Evolutionary conservation across 2,888 invertebrate species (phyloP).

Genomic region (Beris chalybata): DNA sequence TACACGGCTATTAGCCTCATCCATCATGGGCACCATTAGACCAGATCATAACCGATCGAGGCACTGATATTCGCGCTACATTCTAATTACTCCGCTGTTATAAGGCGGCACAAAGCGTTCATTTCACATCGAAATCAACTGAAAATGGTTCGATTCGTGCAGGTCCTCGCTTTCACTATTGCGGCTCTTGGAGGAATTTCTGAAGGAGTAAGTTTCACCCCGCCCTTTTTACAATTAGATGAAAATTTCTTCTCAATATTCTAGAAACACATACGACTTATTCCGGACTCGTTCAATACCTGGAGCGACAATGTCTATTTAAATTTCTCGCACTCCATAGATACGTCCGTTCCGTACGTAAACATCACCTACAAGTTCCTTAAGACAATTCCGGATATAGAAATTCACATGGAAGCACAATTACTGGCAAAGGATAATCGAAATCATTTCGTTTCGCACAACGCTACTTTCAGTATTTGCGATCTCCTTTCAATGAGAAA

Average conservation of each 20-base stretch:
- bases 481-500: constrained; percentile 45
- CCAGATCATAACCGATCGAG: constrained; percentile 23
- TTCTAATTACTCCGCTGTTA: constrained; percentile 13
- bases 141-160: constrained; percentile 1
- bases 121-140: neutral
- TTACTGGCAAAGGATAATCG: constrained; percentile 47
- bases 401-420: constrained; percentile 46
- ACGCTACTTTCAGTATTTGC: constrained; percentile 49
- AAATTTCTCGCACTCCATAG: constrained; percentile 46
- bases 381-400: constrained; percentile 46
- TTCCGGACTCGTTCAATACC: constrained; percentile 47
- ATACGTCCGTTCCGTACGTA: constrained; percentile 48
- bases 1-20: neutral
- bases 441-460: constrained; percentile 44
- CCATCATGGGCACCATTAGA: constrained; percentile 15
- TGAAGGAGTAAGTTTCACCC: neutral
- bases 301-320: constrained; percentile 51
- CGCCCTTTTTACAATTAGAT: neutral
- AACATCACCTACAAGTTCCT: constrained; percentile 49
- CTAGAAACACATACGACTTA: constrained; percentile 52
- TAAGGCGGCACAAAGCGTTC: constrained; percentile 9
- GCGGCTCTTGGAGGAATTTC: neutral
- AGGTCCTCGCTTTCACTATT: neutral
- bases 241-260: constrained; percentile 6
- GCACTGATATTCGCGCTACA: constrained; percentile 7